Conservation (phyloP, 2,888 invertebrate genomes). For the Dioctria linearis region DNA sequence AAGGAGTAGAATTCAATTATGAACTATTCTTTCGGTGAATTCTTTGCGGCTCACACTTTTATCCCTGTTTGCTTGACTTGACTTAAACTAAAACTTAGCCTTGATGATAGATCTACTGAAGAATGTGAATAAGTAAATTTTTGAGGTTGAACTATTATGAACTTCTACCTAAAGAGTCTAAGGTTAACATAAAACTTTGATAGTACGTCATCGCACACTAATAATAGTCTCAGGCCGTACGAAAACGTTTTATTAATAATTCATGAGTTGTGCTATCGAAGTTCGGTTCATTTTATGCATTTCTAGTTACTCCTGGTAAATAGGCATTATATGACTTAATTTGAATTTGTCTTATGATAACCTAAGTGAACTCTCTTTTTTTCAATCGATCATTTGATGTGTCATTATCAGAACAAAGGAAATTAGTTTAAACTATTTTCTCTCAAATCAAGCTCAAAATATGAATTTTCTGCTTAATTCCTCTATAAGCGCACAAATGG, state of each 20-base stretch:
- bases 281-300: too few species aligned
- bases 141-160: conserved; percentile 34
- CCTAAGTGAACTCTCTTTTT: too few species aligned
- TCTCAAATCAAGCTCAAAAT: too few species aligned
- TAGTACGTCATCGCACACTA: conserved; percentile 1
- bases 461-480: too few species aligned
- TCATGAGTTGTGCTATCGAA: neutral
- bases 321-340: too few species aligned
- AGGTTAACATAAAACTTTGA: conserved; percentile 22
- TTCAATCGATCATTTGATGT: too few species aligned
- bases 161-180: neutral
- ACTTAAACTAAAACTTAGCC: neutral
- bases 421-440: too few species aligned
- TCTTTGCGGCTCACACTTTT: neutral
- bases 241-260: conserved; percentile 22
- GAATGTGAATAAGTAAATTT: conserved; percentile 32
- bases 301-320: too few species aligned
- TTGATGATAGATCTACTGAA: neutral
- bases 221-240: neutral
- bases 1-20: conserved; percentile 30
- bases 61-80: neutral
- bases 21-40: neutral
- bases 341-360: too few species aligned
- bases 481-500: too few species aligned
- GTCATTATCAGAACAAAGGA: too few species aligned